Evolutionary conservation across 2,113 vertebrate species (phyloP).

Genomic region (Muntiacus reevesi): DNA sequence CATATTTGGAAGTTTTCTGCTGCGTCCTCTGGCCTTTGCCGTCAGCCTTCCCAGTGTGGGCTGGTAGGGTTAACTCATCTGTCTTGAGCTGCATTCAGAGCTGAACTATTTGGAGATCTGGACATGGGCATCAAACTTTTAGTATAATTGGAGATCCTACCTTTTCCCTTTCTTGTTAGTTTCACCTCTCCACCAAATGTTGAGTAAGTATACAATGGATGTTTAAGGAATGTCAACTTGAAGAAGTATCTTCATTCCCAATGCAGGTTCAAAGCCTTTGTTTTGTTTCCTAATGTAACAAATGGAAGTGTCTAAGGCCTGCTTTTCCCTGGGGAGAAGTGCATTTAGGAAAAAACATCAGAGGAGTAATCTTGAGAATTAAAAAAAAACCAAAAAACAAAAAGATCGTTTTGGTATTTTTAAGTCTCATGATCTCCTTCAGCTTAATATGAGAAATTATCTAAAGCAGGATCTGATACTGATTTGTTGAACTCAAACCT

Average conservation of each 20-base stretch:
- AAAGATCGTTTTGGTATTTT: background rate
- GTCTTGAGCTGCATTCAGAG: background rate
- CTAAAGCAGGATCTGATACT: background rate
- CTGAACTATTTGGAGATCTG: background rate
- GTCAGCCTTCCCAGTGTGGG: background rate
- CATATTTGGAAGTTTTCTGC: background rate
- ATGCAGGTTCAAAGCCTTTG: background rate
- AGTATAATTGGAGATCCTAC: background rate
- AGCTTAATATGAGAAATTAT: background rate
- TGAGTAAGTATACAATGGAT: background rate
- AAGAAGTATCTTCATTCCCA: background rate
- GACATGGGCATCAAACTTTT: background rate
- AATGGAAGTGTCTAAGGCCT: background rate
- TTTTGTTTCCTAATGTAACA: background rate
- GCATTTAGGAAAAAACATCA: background rate
- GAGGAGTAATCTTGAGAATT: background rate
- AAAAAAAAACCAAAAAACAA: background rate
- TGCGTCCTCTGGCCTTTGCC: rapidly evolving
- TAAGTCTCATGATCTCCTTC: background rate
- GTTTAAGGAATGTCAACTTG: background rate
- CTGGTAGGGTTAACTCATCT: background rate
- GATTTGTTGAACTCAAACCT: background rate
- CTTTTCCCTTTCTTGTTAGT: background rate
- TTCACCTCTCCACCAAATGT: background rate
- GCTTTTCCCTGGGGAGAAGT: background rate